These are phyloP conservation scores for Falco peregrinus DNA, from an alignment of 2,797 vertebrate genomes.

Conservation along the genomic window DNA sequence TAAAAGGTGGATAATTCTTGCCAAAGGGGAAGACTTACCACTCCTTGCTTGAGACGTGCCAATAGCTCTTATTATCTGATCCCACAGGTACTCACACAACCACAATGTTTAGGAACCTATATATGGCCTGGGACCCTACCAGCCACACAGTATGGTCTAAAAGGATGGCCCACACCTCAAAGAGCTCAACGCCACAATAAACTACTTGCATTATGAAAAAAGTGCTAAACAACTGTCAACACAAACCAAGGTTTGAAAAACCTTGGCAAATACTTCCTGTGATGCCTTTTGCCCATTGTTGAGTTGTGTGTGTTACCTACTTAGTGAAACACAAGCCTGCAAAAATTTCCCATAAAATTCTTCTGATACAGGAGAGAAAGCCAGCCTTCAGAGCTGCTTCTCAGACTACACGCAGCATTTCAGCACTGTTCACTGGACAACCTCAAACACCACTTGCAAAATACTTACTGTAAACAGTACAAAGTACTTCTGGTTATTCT, in stretches of 20 bases:
- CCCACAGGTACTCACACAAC: not conserved
- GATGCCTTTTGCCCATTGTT: not conserved
- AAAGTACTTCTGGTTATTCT: slow-evolving; percentile 99
- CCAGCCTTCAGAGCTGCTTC: not conserved
- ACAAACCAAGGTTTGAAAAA: not conserved
- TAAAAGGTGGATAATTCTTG: not conserved
- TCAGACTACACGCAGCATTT: not conserved
- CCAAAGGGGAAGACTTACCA: not conserved
- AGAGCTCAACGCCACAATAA: not conserved
- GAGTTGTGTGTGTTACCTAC: not conserved
- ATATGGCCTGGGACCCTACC: not conserved
- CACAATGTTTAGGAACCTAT: not conserved
- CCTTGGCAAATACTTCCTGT: not conserved
- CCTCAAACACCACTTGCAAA: not conserved
- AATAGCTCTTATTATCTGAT: not conserved
- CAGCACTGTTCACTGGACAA: not conserved
- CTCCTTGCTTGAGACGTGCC: not conserved
- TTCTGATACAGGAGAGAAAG: not conserved
- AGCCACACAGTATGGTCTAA: fast-evolving
- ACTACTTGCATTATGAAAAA: fast-evolving
- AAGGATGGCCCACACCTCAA: not conserved
- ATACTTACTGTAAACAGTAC: slow-evolving; percentile 97
- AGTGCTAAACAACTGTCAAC: not conserved
- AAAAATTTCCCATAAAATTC: not conserved
- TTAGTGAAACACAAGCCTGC: not conserved